Evolutionary conservation across 2,113 vertebrate species (phyloP).

Genomic region (Leuciscus idus): DNA sequence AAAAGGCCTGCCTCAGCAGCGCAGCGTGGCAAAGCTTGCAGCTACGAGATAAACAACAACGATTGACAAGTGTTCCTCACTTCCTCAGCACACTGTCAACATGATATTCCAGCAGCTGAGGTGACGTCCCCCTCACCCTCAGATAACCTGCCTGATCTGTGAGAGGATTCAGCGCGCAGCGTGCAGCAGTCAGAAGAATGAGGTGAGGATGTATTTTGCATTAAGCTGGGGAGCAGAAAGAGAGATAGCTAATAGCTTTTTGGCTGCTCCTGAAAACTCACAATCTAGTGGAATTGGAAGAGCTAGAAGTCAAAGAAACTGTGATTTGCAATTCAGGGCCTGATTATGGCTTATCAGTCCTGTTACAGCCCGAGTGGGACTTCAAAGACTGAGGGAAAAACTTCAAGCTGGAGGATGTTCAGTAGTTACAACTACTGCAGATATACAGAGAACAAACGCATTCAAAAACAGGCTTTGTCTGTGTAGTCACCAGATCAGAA

Average conservation of each 20-base stretch:
- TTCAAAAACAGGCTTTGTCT: neutral
- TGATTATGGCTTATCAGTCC: constrained; percentile 52
- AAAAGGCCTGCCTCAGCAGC: neutral
- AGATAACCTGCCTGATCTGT: constrained; percentile 16
- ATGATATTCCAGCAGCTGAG: neutral
- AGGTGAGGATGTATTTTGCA: constrained; percentile 47
- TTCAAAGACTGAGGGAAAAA: constrained; percentile 37
- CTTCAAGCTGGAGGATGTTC: constrained; percentile 21
- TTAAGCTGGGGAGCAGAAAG: constrained; percentile 31
- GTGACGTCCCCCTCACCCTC: neutral
- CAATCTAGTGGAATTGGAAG: constrained; percentile 1
- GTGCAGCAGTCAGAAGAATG: neutral
- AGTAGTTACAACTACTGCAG: constrained; percentile 5
- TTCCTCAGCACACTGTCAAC: neutral
- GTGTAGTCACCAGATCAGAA: neutral
- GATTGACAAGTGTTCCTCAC: constrained; percentile 1
- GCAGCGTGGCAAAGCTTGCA: neutral
- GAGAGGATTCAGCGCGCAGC: neutral
- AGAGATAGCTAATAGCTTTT: constrained; percentile 13
- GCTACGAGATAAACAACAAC: constrained; percentile 27
- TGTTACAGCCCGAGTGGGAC: constrained; percentile 30
- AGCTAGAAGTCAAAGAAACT: constrained; percentile 22
- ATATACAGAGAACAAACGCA: constrained; percentile 4
- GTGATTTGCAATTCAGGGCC: constrained; percentile 51
- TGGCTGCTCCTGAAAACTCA: constrained; percentile 2